Evolutionary conservation across 2,113 vertebrate species (phyloP), one percentile per base, ranked within the genome.

Genomic region (Ranitomeya imitator): DNA sequence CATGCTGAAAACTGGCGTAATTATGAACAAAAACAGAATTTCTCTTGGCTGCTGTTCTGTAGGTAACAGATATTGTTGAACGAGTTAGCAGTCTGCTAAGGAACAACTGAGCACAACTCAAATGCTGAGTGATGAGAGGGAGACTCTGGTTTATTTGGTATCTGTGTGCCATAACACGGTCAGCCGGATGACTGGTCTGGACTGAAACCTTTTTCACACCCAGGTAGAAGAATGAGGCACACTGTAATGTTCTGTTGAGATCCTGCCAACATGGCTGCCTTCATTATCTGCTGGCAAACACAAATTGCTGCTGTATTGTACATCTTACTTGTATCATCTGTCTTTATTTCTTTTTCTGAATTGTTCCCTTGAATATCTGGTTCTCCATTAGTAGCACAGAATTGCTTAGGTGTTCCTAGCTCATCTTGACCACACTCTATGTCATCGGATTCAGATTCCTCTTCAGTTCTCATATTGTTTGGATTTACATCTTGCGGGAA

Each of bases 201-300:
- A 23, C 71, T 6, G 31, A 9, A 6, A 61, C 15, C 9, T 18
- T 89, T 89, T 12, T 89, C 79, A 0, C 91, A 90, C 45, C 93
- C 93, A 37, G 86, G 93, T 87, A 96, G 90, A 85, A 95, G 89
- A 83, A 92, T 26, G 2, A 93, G 90, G 83, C 90, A 90, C 80
- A 94, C 23, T 86, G 94, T 93, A 85, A 94, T 86, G 26, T 93
- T 95, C 21, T 94, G 91, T 90, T 90, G 94, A 78, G 93, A 95
- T 81, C 94, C 93, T 79, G 93, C 94, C 79, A 63, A 85, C 67
- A 93, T 63, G 2, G 93, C 94, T 79, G 90, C 89, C 51, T 90
- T 90, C 37, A 93, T 91, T 8, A 94, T 89, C 87, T 93, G 88
- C 21, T 81, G 85, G 51, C 92, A 91, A 3, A 92, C 15, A 16